Evolutionary conservation across 1,140 invertebrate species (phyloP), one percentile per base, ranked within the genome.

Genomic region (Pseudomyrmex dendroicus): DNA sequence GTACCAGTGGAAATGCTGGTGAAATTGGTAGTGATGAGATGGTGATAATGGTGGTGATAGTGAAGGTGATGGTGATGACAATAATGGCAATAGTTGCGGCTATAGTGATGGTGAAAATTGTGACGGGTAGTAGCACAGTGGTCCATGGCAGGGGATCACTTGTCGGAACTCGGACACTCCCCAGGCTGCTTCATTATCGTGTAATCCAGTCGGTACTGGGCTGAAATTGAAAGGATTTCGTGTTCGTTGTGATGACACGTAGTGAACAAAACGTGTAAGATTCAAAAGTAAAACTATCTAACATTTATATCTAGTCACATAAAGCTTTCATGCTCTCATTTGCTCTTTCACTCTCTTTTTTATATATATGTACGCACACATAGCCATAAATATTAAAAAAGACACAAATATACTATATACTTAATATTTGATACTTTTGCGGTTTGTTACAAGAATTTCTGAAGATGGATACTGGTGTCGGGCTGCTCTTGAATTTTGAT

Each of bases 141-240:
- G 86, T 92, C 90, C 91, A 76, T 91, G 90, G 91, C 92, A 93
- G 92, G 91, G 91, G 93, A 94, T 94, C 93, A 94, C 93, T 95
- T 94, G 89, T 95, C 94, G 84, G 92, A 92, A 91, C 89, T 94
- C 86, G 92, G 91, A 78, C 92, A 94, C 84, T 94, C 94, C 89
- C 93, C 92, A 85, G 92, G 87, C 84, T 93, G 93, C 90, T 94
- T 94, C 90, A 92, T 91, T 90, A 93, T 92, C 82, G 91, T 90
- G 85, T 94, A 95, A 88, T 95, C 94, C 86, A 95, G 84, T 82
- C 94, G 92, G 84, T 94, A 94, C 85, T 94, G 92, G 85, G 93
- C 94, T 94, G 93, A 90, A 94, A 94, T 86, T 89, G 88, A 77
- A 82, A 74, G 57, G 25, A 62, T 56, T 54, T 17, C 22, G 59